Percentiles rank a stretch among this genome's conserved stretches.
phyloP scores from a whole-genome alignment of 1,140 invertebrate genomes.

The Drosophila funebris region DNA sequence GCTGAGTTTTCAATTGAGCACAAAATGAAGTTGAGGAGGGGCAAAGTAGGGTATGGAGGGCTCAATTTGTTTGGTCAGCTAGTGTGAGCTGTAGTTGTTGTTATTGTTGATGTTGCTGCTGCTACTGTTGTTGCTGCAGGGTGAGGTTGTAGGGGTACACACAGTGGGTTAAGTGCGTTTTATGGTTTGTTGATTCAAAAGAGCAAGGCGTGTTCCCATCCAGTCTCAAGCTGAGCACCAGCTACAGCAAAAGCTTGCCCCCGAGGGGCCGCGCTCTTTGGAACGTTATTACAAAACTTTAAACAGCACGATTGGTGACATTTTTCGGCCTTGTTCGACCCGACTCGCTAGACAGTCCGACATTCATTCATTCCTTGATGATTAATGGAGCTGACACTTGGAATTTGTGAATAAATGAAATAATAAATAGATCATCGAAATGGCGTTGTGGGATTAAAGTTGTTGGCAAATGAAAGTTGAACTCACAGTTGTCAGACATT shows the following conservation, averaged over 20 bases:
- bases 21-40: constrained; percentile 25
- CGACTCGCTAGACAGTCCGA: not conserved
- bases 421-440: not conserved
- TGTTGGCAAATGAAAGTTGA: not conserved
- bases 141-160: not conserved
- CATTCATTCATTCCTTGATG: constrained; percentile 41
- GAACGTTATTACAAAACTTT: constrained; percentile 38
- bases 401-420: not conserved
- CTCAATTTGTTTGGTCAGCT: constrained; percentile 73
- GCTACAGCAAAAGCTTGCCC: not conserved
- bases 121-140: not conserved
- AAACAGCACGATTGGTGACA: constrained; percentile 37
- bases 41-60: not conserved
- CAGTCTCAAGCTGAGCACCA: not conserved
- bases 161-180: constrained; percentile 65
- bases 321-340: constrained; percentile 23
- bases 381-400: constrained; percentile 52
- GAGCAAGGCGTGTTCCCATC: constrained; percentile 11
- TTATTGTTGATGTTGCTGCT: constrained; percentile 11
- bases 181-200: constrained; percentile 57
- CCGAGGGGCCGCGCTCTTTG: not conserved
- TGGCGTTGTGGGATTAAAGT: constrained; percentile 23
- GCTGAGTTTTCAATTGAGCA: constrained; percentile 73
- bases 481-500: not conserved
- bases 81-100: constrained; percentile 13